Conservation (phyloP, 2,113 vertebrate genomes). For the Corythoichthys haematopterus region DNA sequence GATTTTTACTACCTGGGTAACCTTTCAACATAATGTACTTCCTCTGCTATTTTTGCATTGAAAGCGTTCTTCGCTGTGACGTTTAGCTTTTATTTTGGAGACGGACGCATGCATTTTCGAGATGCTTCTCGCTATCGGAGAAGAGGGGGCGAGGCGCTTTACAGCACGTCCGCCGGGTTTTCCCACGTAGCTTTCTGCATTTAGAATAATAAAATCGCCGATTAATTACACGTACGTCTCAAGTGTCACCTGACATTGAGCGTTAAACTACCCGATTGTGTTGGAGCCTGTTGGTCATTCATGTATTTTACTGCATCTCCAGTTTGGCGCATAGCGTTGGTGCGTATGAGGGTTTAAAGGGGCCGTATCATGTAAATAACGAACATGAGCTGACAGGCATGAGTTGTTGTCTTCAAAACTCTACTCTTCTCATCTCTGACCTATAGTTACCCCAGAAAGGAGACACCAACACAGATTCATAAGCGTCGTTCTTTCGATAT, state of each 20-base stretch:
- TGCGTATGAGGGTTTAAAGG: conserved; percentile 49
- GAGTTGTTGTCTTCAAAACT: conserved; percentile 1
- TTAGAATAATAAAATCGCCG: background rate
- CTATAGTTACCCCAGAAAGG: background rate
- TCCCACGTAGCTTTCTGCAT: background rate
- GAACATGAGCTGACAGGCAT: background rate
- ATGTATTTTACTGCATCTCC: conserved; percentile 35
- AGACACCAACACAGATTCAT: background rate
- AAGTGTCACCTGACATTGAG: background rate
- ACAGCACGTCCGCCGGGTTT: conserved; percentile 15
- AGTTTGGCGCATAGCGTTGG: conserved; percentile 44
- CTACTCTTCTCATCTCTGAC: background rate
- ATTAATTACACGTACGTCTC: background rate
- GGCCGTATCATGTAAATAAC: conserved; percentile 36
- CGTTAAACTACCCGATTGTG: too few relatives aligned
- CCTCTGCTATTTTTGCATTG: too few relatives aligned
- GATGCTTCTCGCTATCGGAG: background rate
- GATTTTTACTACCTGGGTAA: fast-evolving
- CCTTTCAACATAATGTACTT: conserved; percentile 42
- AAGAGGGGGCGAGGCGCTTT: conserved; percentile 48
- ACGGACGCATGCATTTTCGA: fast-evolving
- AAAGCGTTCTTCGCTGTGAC: background rate
- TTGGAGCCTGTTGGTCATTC: conserved; percentile 17
- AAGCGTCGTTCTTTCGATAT: background rate
- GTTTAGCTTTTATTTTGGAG: conserved; percentile 44